These are phyloP conservation scores for Heliothis peltigera DNA, from an alignment of 2,888 invertebrate genomes.

Conservation along the genomic window DNA sequence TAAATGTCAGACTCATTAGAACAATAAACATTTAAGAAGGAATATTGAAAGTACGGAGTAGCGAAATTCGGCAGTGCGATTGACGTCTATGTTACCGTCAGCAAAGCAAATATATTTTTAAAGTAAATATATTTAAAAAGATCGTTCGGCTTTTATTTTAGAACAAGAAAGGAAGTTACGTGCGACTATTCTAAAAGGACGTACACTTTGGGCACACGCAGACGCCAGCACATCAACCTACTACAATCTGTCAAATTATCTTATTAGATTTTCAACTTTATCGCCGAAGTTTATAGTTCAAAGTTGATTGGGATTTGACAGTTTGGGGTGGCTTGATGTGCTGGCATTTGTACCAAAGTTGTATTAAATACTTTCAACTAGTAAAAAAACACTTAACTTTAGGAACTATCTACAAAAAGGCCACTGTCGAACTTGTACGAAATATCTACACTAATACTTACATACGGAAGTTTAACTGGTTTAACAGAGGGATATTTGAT, in stretches of 20 bases:
- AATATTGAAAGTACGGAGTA: conserved; percentile 3
- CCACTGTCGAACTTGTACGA: conserved; percentile 39
- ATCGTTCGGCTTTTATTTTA: too few species aligned
- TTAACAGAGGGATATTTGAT: conserved; percentile 7
- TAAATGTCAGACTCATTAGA: not conserved
- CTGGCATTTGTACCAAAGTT: too few species aligned
- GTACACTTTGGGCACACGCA: not conserved
- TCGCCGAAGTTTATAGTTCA: too few species aligned
- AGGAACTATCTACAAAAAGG: conserved; percentile 46
- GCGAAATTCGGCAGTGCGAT: not conserved
- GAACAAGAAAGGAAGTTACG: too few species aligned
- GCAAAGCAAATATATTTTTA: too few species aligned
- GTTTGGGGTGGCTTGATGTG: too few species aligned
- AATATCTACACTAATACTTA: conserved; percentile 28
- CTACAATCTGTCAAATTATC: too few species aligned
- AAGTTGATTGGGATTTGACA: too few species aligned
- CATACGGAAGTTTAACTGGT: conserved; percentile 8
- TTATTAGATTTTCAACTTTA: too few species aligned
- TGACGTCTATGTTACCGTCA: not conserved
- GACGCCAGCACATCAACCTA: too few species aligned
- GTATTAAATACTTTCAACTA: conserved; percentile 37
- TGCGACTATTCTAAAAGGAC: too few species aligned
- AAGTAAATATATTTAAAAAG: too few species aligned
- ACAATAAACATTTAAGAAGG: not conserved
- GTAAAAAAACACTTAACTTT: conserved; percentile 29